phyloP scores from a whole-genome alignment of 35 echinoderm and acorn worm genomes.

The Apostichopus californicus region DNA sequence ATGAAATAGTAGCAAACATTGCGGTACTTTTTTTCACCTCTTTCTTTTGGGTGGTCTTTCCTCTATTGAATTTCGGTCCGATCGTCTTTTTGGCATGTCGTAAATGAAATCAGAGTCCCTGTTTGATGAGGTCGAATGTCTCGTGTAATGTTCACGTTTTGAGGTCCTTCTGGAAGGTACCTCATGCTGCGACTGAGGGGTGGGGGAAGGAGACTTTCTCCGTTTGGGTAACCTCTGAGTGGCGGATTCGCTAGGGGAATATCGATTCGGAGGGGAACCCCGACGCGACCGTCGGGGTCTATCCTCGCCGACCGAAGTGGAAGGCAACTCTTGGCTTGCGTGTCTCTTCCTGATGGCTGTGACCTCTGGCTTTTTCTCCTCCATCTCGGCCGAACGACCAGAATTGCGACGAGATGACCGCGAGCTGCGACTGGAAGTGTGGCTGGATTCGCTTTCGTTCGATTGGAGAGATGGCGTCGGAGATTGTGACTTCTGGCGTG shows the following conservation, averaged over 20 bases:
- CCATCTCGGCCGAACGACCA: background rate
- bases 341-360: conserved; percentile 10
- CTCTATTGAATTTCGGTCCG: conserved; percentile 30
- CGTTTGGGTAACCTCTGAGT: conserved; percentile 48
- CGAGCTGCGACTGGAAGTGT: conserved; percentile 33
- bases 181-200: conserved; percentile 22
- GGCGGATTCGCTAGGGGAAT: conserved; percentile 60
- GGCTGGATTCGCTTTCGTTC: conserved; percentile 52
- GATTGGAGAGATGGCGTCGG: conserved; percentile 51
- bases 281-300: conserved; percentile 33
- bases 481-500: conserved; percentile 28
- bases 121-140: conserved; percentile 31
- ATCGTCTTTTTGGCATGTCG: conserved; percentile 48
- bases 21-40: conserved; percentile 8
- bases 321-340: conserved; percentile 46
- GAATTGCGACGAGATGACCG: conserved; percentile 41
- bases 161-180: conserved; percentile 23
- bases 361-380: conserved; percentile 14
- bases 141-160: conserved; percentile 46
- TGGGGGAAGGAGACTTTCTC: conserved; percentile 41
- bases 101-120: conserved; percentile 49
- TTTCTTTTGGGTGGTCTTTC: conserved; percentile 35
- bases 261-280: conserved; percentile 45
- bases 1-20: too few species aligned
- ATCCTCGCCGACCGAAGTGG: conserved; percentile 15